Evolutionary conservation across 2,888 invertebrate genomes (phyloP).

Genomic region (Aphidoletes aphidimyza): DNA sequence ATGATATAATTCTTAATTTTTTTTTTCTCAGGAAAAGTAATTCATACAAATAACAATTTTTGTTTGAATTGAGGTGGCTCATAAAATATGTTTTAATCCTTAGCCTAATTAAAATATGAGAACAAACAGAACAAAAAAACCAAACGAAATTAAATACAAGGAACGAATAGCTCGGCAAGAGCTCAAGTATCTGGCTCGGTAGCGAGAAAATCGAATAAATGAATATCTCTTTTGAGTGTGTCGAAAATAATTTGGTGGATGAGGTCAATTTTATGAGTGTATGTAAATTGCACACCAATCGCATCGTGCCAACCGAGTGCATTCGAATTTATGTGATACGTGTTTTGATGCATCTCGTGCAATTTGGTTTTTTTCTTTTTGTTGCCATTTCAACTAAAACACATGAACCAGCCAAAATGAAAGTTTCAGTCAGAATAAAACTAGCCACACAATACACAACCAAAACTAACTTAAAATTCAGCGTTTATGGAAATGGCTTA

Average conservation of each 20-base stretch:
- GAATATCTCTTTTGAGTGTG: not conserved
- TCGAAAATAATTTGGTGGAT: constrained; percentile 8
- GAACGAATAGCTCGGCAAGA: no score
- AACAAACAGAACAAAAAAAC: not conserved
- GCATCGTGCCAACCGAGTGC: not conserved
- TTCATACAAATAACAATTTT: not conserved
- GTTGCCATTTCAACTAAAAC: not conserved
- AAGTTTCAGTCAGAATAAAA: no score
- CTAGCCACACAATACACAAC: no score
- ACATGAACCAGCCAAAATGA: not conserved
- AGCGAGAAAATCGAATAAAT: no score
- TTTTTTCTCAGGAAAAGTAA: no score
- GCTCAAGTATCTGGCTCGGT: no score
- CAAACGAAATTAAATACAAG: no score
- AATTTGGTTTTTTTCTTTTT: not conserved
- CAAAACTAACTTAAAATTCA: no score
- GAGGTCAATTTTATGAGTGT: not conserved
- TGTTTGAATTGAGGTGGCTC: not conserved
- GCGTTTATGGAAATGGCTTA: not conserved
- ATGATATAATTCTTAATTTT: no score
- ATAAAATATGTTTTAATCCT: constrained; percentile 33
- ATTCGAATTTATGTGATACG: constrained; percentile 15
- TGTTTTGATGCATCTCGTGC: constrained; percentile 16
- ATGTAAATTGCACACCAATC: not conserved
- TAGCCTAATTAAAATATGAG: not conserved